Base-by-base conservation (phyloP, 23 tunicate species). In the Phallusia fumigata region DNA sequence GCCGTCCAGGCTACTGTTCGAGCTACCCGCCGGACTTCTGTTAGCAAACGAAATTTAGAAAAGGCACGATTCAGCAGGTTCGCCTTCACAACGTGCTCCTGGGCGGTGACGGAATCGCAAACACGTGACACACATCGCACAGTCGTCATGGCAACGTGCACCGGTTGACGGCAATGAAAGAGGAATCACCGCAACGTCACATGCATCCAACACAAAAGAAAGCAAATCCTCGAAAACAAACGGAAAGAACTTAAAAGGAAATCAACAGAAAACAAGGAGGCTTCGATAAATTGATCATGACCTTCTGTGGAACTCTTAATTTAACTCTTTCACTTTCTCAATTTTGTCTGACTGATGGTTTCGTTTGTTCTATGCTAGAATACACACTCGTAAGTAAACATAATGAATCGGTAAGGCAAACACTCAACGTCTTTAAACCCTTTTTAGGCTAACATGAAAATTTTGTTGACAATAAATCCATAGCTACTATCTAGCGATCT, bases 1-100 rank as follows among this genome's bases (percentile, higher is more conserved):
- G 75, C 58, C 88, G 16, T 84, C 88, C 30, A 58, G 53, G 73
- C 80, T 75, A 44, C 88, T 50, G 34, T 65, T 19, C 51, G 76
- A 32, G 32, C 88, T 84, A 19, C 47, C 80, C 8, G 69, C 69
- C 47, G 52, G 47, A 22, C 53, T 74, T 74, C 45, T 58, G 69
- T 58, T 24, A 24, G 11, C 47, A 58, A 58, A 21, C 69, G 69
- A 58, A 24, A 58, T 58, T 58, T n/a, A n/a, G 13, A 16, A 58
- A 58, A 58, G 28, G 13, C 28, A 24, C 69, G 69, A 58, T 58
- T 40, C 16, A 58, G 69, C 47, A 40, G 69, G 69, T 58, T 58
- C 69, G 69, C 15, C 28, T 58, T 58, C 69, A 21, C 69, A 58
- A 58, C 28, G 28, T 40, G 47, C 47, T 40, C 47, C 47, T 16